phyloP scores from a whole-genome alignment of 1,140 invertebrate genomes.

The Hylaeus volcanicus region DNA sequence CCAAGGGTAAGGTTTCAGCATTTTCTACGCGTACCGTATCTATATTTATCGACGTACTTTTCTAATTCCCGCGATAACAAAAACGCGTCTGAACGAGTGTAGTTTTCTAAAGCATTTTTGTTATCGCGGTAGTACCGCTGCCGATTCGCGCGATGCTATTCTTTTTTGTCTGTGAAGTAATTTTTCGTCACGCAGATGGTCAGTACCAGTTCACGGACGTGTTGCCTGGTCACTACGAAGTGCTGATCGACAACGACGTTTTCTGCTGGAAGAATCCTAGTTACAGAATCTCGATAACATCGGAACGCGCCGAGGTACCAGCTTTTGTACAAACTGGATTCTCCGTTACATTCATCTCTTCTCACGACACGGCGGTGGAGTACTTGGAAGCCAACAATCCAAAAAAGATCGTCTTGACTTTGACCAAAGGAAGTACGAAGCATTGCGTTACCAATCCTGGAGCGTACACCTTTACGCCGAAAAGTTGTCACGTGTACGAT shows the following conservation, averaged over 20 bases:
- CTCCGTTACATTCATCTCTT: slow-evolving; percentile 84
- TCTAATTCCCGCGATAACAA: slow-evolving; percentile 42
- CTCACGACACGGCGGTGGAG: slow-evolving; percentile 84
- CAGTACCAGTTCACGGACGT: slow-evolving; percentile 90
- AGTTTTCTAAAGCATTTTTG: slow-evolving; percentile 8
- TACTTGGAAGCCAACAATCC: slow-evolving; percentile 66
- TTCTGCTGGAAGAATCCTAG: slow-evolving; percentile 88
- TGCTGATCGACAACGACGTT: slow-evolving; percentile 84
- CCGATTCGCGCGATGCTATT: slow-evolving; percentile 26
- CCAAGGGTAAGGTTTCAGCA: slow-evolving; percentile 65
- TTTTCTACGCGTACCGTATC: background rate
- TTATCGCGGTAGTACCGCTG: slow-evolving; percentile 32
- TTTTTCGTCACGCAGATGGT: slow-evolving; percentile 82
- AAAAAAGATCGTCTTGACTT: slow-evolving; percentile 72
- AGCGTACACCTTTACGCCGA: slow-evolving; percentile 88
- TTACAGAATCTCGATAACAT: slow-evolving; percentile 85
- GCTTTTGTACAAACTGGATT: slow-evolving; percentile 90
- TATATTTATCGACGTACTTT: background rate
- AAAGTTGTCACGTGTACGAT: slow-evolving; percentile 91
- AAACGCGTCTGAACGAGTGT: slow-evolving; percentile 2
- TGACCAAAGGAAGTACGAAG: slow-evolving; percentile 80
- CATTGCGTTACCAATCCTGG: slow-evolving; percentile 86
- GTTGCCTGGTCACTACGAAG: slow-evolving; percentile 90
- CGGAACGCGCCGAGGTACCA: slow-evolving; percentile 84
- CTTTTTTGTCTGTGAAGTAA: slow-evolving; percentile 59